phyloP scores from a whole-genome alignment of 1,140 invertebrate genomes.

The Fopius arisanus region DNA sequence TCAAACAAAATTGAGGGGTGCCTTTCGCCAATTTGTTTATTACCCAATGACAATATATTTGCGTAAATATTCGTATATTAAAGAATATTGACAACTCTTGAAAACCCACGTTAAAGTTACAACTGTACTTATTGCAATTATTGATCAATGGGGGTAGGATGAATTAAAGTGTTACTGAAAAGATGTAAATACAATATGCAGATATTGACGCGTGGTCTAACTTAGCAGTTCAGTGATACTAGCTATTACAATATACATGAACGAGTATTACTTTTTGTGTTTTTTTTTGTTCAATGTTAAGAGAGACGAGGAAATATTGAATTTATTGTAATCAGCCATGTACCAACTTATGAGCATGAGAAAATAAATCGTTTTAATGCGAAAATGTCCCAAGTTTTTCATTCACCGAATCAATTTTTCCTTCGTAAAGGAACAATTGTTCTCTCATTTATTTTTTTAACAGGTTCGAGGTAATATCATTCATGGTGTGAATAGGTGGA shows the following conservation, averaged over 20 bases:
- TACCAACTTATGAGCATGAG: constrained; percentile 11
- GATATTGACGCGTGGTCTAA: constrained; percentile 5
- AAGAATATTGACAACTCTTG: neutral
- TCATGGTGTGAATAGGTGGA: too few species aligned
- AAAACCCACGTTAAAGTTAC: too few species aligned
- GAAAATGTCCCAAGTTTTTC: neutral
- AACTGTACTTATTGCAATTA: too few species aligned
- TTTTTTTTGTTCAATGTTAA: constrained; percentile 16
- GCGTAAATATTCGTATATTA: neutral
- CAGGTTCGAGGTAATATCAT: too few species aligned
- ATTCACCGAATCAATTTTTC: neutral
- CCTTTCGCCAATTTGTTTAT: neutral
- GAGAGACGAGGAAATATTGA: neutral
- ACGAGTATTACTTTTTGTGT: constrained; percentile 1
- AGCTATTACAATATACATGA: constrained; percentile 1
- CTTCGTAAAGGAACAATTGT: too few species aligned
- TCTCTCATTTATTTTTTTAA: too few species aligned
- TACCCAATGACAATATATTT: neutral
- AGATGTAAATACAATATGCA: neutral
- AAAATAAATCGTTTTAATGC: constrained; percentile 1
- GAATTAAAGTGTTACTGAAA: neutral
- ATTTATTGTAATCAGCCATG: neutral
- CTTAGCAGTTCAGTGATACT: constrained; percentile 7
- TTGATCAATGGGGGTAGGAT: too few species aligned
- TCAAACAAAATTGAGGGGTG: neutral